Evolutionary conservation across 1,140 invertebrate species (phyloP).

Genomic region (Brachionus angularis): DNA sequence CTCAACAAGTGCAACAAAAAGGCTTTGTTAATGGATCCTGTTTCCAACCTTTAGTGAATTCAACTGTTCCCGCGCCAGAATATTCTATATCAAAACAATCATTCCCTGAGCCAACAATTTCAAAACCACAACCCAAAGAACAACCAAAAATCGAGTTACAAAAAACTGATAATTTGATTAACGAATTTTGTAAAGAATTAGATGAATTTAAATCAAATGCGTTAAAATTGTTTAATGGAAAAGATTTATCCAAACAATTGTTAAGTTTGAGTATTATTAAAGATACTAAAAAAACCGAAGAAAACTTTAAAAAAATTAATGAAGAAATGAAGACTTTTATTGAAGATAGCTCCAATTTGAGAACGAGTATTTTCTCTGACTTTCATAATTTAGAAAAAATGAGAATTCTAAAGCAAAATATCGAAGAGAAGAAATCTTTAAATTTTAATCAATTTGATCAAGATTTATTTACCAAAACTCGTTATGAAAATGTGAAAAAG

Average conservation of each 20-base stretch:
- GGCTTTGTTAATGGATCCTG: too few relatives aligned
- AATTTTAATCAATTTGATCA: constrained; percentile 28
- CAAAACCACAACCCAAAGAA: not conserved
- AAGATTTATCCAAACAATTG: constrained; percentile 4
- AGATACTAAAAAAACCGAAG: not conserved
- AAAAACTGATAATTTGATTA: not conserved
- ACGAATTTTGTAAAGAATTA: not conserved
- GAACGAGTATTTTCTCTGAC: not conserved
- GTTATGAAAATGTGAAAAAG: constrained; percentile 28
- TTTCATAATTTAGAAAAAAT: constrained; percentile 38
- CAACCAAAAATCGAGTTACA: not conserved
- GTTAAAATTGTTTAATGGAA: constrained; percentile 2
- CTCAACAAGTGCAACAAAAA: too few relatives aligned
- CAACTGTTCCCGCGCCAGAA: too few relatives aligned
- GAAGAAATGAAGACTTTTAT: not conserved
- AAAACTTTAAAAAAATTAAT: not conserved
- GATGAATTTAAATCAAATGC: constrained; percentile 19
- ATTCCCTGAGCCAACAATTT: too few relatives aligned
- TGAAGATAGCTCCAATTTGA: not conserved
- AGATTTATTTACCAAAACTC: not conserved
- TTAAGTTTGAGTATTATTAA: constrained; percentile 6
- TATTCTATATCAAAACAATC: too few relatives aligned
- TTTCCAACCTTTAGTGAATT: too few relatives aligned
- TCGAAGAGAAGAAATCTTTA: constrained; percentile 23
- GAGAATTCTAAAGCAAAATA: constrained; percentile 6